These are phyloP conservation scores for Abrostola tripartita DNA, from an alignment of 2,888 invertebrate species.

Conservation along the genomic window DNA sequence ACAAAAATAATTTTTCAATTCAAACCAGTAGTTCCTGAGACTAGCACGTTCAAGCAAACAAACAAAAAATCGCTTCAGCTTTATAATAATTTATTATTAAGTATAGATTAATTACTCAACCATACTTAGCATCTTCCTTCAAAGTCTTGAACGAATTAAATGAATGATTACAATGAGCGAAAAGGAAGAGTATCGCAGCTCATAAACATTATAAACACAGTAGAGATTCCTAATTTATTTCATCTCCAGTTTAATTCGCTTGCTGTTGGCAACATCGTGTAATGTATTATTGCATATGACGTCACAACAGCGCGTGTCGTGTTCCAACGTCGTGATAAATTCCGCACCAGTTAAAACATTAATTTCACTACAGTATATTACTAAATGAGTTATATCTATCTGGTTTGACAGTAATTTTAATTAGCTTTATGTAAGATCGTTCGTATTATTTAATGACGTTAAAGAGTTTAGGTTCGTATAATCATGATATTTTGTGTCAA, in stretches of 20 bases:
- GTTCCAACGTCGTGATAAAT: slow-evolving; percentile 48
- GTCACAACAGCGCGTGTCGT: slow-evolving; percentile 43
- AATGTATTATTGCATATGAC: slow-evolving; percentile 56
- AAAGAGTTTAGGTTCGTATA: too few species aligned
- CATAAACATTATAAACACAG: slow-evolving; percentile 5
- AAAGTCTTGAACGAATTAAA: too few species aligned
- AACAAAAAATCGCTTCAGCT: too few species aligned
- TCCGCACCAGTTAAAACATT: slow-evolving; percentile 56
- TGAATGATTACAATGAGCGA: not conserved
- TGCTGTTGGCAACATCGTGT: slow-evolving; percentile 41
- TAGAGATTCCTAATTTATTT: slow-evolving; percentile 36
- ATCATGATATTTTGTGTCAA: too few species aligned
- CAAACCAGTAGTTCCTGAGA: too few species aligned
- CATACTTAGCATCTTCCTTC: too few species aligned
- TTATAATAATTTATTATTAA: too few species aligned
- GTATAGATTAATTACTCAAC: too few species aligned
- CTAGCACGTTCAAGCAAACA: too few species aligned
- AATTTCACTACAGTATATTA: slow-evolving; percentile 56
- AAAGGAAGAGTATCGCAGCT: not conserved
- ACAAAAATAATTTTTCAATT: too few species aligned
- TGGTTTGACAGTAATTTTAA: slow-evolving; percentile 45
- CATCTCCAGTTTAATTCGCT: slow-evolving; percentile 55
- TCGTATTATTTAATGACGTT: too few species aligned
- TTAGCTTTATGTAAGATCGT: slow-evolving; percentile 29
- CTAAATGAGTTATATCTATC: slow-evolving; percentile 47